Percentiles rank a stretch among this genome's conserved stretches.
Evolutionary conservation across 2,113 vertebrate species (phyloP).

Genomic region (Egretta garzetta): DNA sequence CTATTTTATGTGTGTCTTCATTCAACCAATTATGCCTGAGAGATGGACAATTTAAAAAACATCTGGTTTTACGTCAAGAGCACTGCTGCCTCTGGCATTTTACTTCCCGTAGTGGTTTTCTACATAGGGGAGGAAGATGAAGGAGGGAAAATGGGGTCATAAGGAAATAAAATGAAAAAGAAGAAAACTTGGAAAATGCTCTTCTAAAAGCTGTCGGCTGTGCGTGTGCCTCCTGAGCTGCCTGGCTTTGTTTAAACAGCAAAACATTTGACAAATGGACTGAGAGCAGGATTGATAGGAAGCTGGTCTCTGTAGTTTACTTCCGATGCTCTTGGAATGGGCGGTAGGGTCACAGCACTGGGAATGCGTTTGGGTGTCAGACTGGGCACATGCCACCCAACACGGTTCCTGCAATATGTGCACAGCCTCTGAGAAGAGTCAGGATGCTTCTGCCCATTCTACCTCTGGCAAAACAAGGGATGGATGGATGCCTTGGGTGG

Average conservation of each 20-base stretch:
- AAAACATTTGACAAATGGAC: not conserved
- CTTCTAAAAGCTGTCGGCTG: rapidly evolving
- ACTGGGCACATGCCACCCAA: rapidly evolving
- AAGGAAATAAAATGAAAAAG: not conserved
- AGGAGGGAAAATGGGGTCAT: not conserved
- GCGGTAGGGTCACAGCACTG: rapidly evolving
- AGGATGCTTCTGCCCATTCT: not conserved
- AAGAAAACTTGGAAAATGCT: not conserved
- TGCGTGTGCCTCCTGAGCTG: not conserved
- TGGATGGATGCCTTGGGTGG: not conserved
- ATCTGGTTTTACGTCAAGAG: slow-evolving; percentile 17
- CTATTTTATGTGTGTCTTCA: not conserved
- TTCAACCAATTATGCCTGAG: slow-evolving; percentile 38
- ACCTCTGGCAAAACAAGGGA: not conserved
- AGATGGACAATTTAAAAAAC: slow-evolving; percentile 52
- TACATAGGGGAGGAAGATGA: not conserved
- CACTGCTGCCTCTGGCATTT: not conserved
- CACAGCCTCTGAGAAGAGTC: not conserved
- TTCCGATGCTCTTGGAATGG: not conserved
- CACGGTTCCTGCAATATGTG: rapidly evolving
- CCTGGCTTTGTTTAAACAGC: not conserved
- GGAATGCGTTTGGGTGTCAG: not conserved
- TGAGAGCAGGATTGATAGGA: not conserved
- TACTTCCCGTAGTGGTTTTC: not conserved
- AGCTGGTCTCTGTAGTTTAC: not conserved